These are phyloP conservation scores for Oppia nitens DNA, from an alignment of 1,140 invertebrate species.

Conservation along the genomic window DNA sequence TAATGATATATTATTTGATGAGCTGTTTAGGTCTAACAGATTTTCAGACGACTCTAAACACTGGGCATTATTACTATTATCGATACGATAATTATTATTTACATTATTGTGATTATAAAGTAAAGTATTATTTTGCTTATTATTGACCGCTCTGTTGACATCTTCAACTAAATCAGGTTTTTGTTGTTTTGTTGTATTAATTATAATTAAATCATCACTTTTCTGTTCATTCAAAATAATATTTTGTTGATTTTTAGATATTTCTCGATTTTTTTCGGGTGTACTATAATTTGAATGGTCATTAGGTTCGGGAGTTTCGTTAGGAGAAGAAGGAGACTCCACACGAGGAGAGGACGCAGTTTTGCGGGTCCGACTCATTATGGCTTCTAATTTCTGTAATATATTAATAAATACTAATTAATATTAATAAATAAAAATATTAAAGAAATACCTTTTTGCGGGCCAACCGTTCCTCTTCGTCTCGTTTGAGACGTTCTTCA, in stretches of 20 bases:
- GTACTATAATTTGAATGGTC: background rate
- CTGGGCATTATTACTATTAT: background rate
- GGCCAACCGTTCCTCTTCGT: conserved; percentile 9
- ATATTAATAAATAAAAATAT: background rate
- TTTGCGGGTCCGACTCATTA: conserved; percentile 13
- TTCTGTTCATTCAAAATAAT: background rate
- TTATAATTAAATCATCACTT: background rate
- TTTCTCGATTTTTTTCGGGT: background rate
- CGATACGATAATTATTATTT: background rate
- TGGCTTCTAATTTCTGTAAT: conserved; percentile 9
- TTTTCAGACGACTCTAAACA: background rate
- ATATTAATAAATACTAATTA: background rate
- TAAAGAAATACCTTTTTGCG: conserved; percentile 6
- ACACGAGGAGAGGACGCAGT: background rate
- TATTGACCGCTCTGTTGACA: background rate
- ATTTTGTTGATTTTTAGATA: background rate
- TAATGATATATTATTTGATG: background rate
- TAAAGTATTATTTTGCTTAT: background rate
- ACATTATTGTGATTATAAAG: background rate
- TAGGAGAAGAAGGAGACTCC: background rate
- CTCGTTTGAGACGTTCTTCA: conserved; percentile 7
- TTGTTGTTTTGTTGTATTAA: background rate
- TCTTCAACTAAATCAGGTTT: background rate
- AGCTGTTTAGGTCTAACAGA: too few relatives aligned
- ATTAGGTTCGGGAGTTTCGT: background rate